phyloP scores from a whole-genome alignment of 2,797 vertebrate genomes.

The Sitta carolinensis region DNA sequence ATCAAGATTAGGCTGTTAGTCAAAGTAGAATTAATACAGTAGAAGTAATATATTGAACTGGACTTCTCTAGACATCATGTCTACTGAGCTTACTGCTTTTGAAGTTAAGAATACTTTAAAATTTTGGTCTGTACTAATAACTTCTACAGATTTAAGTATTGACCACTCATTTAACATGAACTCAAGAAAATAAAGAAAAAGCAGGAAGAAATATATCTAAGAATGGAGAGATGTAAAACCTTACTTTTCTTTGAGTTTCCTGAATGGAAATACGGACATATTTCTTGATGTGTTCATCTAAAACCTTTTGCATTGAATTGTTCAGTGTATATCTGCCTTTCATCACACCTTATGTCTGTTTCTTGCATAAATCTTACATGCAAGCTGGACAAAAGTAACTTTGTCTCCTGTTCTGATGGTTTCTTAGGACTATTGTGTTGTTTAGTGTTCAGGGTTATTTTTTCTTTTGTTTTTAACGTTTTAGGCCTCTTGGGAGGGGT shows the following conservation, averaged over 20 bases:
- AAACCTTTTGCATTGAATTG: neutral
- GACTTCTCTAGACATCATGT: neutral
- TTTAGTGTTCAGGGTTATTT: neutral
- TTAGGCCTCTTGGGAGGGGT: neutral
- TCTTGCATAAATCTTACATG: neutral
- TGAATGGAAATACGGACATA: neutral
- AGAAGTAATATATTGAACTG: neutral
- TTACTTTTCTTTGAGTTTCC: neutral
- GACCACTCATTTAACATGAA: neutral
- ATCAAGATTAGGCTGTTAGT: neutral
- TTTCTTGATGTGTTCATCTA: neutral
- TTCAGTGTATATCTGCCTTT: neutral
- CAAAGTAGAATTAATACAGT: neutral
- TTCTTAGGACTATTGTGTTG: neutral
- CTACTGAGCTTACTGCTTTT: neutral
- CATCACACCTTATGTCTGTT: neutral
- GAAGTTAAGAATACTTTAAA: neutral
- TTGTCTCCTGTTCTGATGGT: neutral
- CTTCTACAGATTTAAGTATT: neutral
- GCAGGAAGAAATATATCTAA: neutral
- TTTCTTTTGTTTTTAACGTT: neutral
- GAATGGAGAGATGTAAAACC: neutral
- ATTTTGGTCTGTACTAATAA: neutral
- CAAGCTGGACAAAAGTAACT: neutral
- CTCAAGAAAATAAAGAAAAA: neutral